Conservation (phyloP, 1,140 invertebrate species). For the Argopecten irradians region DNA sequence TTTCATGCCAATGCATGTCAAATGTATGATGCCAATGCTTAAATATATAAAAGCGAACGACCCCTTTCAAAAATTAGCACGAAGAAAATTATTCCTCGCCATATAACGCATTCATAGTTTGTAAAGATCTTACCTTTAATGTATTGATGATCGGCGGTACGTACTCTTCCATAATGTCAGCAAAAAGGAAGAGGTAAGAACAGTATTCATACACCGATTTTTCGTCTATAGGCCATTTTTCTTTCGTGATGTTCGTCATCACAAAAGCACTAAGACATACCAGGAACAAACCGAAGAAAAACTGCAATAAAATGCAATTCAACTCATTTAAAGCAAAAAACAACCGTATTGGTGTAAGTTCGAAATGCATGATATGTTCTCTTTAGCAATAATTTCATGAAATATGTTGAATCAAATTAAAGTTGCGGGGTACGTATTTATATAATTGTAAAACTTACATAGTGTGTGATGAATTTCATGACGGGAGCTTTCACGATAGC, state of each 20-base stretch:
- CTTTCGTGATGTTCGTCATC: not conserved
- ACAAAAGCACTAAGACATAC: not conserved
- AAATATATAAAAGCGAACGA: too few species aligned
- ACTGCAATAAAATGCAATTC: not conserved
- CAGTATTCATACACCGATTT: not conserved
- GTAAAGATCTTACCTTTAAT: not conserved
- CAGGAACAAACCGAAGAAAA: not conserved
- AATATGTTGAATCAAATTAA: too few species aligned
- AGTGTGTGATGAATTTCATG: not conserved
- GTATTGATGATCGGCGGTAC: not conserved
- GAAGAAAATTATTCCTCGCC: too few species aligned
- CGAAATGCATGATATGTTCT: too few species aligned
- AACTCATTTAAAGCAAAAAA: too few species aligned
- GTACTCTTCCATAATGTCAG: not conserved
- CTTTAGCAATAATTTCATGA: too few species aligned
- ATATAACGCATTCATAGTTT: too few species aligned
- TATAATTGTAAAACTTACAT: not conserved
- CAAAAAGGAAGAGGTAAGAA: not conserved
- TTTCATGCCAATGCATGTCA: too few species aligned
- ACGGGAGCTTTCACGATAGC: not conserved
- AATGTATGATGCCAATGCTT: too few species aligned
- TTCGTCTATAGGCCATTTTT: not conserved
- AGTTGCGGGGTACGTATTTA: too few species aligned
- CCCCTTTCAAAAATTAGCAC: too few species aligned
- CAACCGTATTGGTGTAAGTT: too few species aligned